Evolutionary conservation across 2,113 vertebrate genomes (phyloP).

Genomic region (Myxocyprinus asiaticus): DNA sequence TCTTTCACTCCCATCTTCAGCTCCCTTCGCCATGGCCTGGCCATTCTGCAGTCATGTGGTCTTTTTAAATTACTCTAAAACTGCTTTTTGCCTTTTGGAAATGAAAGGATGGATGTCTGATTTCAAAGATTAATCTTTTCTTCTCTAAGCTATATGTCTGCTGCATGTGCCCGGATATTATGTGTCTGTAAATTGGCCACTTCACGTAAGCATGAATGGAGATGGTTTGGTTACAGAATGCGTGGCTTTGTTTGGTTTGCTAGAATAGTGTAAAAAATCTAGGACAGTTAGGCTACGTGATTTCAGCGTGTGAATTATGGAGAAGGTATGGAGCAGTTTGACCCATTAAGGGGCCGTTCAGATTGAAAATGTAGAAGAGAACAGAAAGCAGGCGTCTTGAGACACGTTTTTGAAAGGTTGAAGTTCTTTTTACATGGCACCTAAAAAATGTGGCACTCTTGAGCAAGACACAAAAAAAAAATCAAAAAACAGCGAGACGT

Average conservation of each 20-base stretch:
- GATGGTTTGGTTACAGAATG: background rate
- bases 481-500: no score
- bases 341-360: no score
- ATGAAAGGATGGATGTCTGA: background rate
- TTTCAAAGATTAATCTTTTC: background rate
- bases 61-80: constrained; percentile 18
- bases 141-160: background rate
- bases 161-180: background rate
- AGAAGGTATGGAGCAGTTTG: no score
- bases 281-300: constrained; percentile 33
- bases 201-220: constrained; percentile 10
- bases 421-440: no score
- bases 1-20: background rate
- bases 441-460: no score
- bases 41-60: constrained; percentile 12
- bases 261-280: background rate
- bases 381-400: no score
- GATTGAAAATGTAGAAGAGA: no score
- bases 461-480: no score
- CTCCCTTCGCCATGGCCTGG: background rate
- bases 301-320: constrained; percentile 14
- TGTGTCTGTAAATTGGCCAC: constrained; percentile 5
- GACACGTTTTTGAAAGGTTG: no score
- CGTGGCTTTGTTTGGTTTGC: constrained; percentile 3
- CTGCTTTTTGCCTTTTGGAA: constrained; percentile 17